Conservation (phyloP, 2,797 vertebrate species). For the Dipus sagitta region DNA sequence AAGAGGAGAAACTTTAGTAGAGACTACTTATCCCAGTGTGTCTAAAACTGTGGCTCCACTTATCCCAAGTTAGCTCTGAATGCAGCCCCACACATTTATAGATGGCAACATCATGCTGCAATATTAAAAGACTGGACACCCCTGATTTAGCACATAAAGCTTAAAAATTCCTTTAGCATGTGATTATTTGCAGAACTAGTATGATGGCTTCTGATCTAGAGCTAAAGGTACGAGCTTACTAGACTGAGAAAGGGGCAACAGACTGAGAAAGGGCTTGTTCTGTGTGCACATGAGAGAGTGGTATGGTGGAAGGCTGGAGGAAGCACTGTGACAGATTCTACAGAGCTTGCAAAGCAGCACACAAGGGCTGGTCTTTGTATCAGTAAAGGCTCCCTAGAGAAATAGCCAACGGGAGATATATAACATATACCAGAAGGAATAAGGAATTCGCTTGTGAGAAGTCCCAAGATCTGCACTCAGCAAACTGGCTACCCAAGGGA, state of each 20-base stretch:
- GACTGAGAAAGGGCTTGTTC: background rate
- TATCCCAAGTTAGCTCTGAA: no score
- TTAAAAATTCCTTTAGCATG: background rate
- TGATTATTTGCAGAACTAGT: background rate
- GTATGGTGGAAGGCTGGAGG: background rate
- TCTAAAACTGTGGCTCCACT: no score
- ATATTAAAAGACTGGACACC: no score
- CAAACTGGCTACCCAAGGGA: background rate
- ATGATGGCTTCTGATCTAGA: background rate
- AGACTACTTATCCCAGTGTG: background rate
- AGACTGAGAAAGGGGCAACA: background rate
- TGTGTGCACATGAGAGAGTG: background rate
- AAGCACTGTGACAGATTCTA: background rate
- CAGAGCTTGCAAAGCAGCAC: background rate
- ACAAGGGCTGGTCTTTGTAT: background rate
- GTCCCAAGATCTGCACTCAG: background rate
- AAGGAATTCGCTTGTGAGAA: background rate
- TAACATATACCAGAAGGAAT: background rate
- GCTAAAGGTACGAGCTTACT: background rate
- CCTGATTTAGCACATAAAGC: background rate
- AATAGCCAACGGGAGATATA: background rate
- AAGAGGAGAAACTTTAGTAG: background rate
- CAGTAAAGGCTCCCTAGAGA: background rate
- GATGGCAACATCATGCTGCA: no score
- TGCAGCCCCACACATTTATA: no score